Evolutionary conservation across 2,113 vertebrate genomes (phyloP), one percentile per base, ranked within the genome.

Genomic region (Glaucomys volans): DNA sequence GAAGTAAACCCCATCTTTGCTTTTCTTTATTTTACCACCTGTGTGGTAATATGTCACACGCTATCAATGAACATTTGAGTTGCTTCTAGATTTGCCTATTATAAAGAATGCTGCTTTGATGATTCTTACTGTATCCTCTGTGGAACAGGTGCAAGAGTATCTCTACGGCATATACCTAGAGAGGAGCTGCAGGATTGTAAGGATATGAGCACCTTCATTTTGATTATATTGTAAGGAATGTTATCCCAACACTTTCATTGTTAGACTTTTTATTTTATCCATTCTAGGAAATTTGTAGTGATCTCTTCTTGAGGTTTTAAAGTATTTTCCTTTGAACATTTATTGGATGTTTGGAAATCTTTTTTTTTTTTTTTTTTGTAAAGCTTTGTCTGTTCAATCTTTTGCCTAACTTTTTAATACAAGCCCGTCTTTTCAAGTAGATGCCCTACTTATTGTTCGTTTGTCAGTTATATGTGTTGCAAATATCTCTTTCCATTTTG

Each of bases 341-440:
- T 71, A 86, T 50, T 92, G 85, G 42, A 26, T 57, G 11, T 62
- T 81, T 86, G 67, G n/a, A 92, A 94, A 76, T 90, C 75, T n/a
- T n/a, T n/a, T n/a, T n/a, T n/a, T n/a, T n/a, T n/a, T n/a, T n/a
- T n/a, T 84, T 30, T 62, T 89, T 88, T 59, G 42, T 91, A 67
- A 94, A 91, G 32, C 11, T 91, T 80, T 59, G 57, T 52, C 37
- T 54, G 37, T 74, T 80, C 20, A 59, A 80, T 37, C 52, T 89
- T 94, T 81, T 54, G 18, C 52, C 54, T 79, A 9, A 4, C 32
- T 85, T 92, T 94, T 71, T 37, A 50, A 44, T 87, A 50, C 16
- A 37, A 79, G 32, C 40, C 87, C 84, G 20, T 71, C 50, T 83
- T 89, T 75, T 71, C 81, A 77, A 16, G 10, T 84, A 75, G 11